Conservation (phyloP, 1,140 invertebrate species). For the Drosophila serrata region DNA sequence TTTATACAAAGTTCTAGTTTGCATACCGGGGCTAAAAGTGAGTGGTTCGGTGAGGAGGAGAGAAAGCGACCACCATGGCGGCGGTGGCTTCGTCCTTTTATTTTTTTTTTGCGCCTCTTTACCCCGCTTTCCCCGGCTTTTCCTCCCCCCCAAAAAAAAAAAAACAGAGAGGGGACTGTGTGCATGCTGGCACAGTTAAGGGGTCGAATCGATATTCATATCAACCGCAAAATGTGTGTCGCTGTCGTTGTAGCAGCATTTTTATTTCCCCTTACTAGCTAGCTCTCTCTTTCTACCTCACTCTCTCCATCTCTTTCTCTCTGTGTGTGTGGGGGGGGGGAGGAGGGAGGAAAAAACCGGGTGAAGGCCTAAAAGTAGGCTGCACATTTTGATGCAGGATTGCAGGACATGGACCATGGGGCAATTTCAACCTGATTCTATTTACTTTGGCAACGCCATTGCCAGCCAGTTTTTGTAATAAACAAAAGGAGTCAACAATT, state of each 20-base stretch:
- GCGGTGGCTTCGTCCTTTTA: background rate
- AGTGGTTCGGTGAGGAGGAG: too few species aligned
- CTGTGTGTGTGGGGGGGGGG: background rate
- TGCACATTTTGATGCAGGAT: conserved; percentile 63
- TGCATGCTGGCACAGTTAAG: conserved; percentile 70
- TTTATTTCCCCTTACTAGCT: conserved; percentile 17
- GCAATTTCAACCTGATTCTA: conserved; percentile 7
- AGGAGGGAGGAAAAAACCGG: conserved; percentile 10
- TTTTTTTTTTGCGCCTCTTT: too few species aligned
- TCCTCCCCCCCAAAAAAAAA: background rate
- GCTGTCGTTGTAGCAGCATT: conserved; percentile 56
- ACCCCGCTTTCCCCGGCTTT: too few species aligned
- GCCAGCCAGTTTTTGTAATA: conserved; percentile 3
- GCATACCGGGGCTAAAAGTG: conserved; percentile 46
- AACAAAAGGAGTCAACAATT: background rate
- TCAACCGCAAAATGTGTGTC: conserved; percentile 82
- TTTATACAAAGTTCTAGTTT: conserved; percentile 83
- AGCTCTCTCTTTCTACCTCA: background rate
- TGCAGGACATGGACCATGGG: conserved; percentile 38
- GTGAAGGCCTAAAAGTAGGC: conserved; percentile 58
- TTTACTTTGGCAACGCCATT: conserved; percentile 10
- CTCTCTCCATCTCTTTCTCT: background rate
- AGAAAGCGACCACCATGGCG: background rate
- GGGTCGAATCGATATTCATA: conserved; percentile 78
- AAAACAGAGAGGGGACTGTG: background rate